phyloP scores from a whole-genome alignment of 2,113 vertebrate genomes.

The Oxyura jamaicensis region DNA sequence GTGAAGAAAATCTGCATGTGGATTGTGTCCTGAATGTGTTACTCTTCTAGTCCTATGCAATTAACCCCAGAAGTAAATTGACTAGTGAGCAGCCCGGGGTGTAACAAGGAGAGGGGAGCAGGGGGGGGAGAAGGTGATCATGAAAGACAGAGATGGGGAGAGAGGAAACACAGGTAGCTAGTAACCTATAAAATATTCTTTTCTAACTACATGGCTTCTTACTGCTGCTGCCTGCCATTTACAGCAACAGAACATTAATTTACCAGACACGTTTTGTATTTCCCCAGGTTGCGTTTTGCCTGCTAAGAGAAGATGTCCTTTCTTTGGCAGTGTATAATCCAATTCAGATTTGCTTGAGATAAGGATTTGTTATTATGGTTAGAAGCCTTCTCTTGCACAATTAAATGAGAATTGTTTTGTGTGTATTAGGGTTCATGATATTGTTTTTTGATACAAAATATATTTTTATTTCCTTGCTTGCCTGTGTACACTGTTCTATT shows the following conservation, averaged over 20 bases:
- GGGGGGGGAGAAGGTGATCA: not conserved
- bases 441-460: not conserved
- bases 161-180: not conserved
- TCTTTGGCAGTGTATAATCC: not conserved
- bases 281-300: conserved; percentile 4
- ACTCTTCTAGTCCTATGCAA: not conserved
- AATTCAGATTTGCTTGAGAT: conserved; percentile 11
- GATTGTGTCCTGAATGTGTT: not conserved
- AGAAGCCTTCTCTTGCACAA: not conserved
- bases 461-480: not conserved
- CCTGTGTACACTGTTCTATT: not conserved
- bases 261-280: not conserved
- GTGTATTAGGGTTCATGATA: not conserved
- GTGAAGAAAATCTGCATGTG: not conserved
- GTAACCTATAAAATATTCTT: not conserved
- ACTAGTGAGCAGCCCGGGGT: not conserved
- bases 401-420: not conserved
- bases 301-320: not conserved
- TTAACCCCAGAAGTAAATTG: not conserved
- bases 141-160: not conserved
- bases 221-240: not conserved
- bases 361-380: conserved; percentile 4
- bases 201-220: not conserved
- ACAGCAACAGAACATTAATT: conserved; percentile 23
- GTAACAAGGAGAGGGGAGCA: not conserved